Base-by-base conservation (phyloP, 2,888 invertebrate species). In the Osmoderma eremita region DNA sequence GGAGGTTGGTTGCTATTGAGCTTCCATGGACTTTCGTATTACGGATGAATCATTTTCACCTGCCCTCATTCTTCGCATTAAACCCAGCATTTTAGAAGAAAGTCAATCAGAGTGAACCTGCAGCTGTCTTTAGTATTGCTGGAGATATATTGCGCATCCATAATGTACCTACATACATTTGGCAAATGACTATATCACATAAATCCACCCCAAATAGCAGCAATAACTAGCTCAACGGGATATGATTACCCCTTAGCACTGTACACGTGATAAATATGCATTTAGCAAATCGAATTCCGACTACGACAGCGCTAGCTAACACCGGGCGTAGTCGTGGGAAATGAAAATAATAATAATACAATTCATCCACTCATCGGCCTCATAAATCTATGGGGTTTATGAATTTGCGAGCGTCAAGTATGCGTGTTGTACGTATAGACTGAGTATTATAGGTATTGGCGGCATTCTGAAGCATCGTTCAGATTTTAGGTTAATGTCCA, bases 401-500 rank as follows among this genome's bases (percentile, higher is more conserved):
- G 58, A 58, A 58, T 58, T 45, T 42, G 30, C 30, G 42, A 58
- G 17, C 15, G 58, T 20, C 41, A 22, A 41, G 13, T 12, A 41
- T 17, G 13, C 22, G 13, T 39, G 56, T 41, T 17, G 30, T 3
- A 30, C 30, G 30, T 6, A 20, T 8, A 20, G 18, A 18, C 48
- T 48, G 18, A 18, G 48, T 18, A 20, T 17, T 48, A n/a, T 17
- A 20, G 18, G 48, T 48, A 20, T 48, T 18, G 17, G 48, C 48
- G 42, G 39, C 6, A 39, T 30, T 39, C 24, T 58, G 24, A 58
- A 58, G 58, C 45, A 58, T 30, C 58, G 42, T 58, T 58, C 39
- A 45, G 45, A 58, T 58, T 58, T 58, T 58, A 42, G 58, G 58
- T 58, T 58, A 58, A 58, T 58, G 42, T 42, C 45, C 45, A 30